Evolutionary conservation across 2,888 invertebrate species (phyloP), one percentile per base, ranked within the genome.

Genomic region (Melipona bicolor): DNA sequence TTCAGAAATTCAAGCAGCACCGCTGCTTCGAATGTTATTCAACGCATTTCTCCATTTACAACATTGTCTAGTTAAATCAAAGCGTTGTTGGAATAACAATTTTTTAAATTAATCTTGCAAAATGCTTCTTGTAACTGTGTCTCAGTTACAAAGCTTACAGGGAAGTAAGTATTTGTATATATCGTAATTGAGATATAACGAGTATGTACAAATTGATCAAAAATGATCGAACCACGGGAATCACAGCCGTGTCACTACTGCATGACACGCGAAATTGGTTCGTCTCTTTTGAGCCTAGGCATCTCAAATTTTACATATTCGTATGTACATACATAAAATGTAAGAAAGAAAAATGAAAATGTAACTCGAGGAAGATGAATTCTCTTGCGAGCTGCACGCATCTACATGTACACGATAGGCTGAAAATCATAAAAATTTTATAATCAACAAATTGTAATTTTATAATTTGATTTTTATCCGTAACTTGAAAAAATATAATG

Each of bases 141-240:
- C 49, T 52, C 27, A 27, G n/a, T 67, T 68, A 79, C 54, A 54
- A 72, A 78, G 54, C 59, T 65, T 84, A 67, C 76, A 82, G 71
- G 73, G 73, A 4, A 32, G 32, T 27, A 27, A 27, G 4, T 4
- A 43, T 43, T 79, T 83, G 50, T 72, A 69, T 71, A 72, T 74
- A 74, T 71, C 19, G 3, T 59, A 59, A n/a, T 77, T 79, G 74
- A 64, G 83, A 86, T 86, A 86, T 86, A 72, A 65, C 69, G 71
- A 67, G 61, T 83, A 87, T 86, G 80, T 86, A 87, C 87, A 87
- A 79, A 61, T 65, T 80, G 65, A 61, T 69, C 52, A 81, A 59
- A 61, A 50, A 19, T 54, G 67, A 65, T 59, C 19, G 32, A 61
- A 61, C 15, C n/a, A 49, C 13, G 19, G 49, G 52, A 52, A 54